Base-by-base conservation (phyloP, 2,113 vertebrate genomes). In the Condylura cristata region DNA sequence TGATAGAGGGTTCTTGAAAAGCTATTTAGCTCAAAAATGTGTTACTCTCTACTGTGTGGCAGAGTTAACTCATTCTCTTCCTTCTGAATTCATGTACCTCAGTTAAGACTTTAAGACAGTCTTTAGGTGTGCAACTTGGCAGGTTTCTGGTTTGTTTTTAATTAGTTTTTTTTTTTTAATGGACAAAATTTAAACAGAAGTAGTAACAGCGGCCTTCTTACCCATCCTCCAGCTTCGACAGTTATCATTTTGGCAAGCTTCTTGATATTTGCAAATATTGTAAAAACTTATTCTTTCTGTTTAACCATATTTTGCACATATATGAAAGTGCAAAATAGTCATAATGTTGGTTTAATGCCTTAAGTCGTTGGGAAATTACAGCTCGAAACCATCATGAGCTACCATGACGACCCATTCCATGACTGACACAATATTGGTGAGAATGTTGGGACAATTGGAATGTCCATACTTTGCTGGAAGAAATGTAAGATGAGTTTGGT, bases 141-240 rank as follows among this genome's bases (percentile, higher is more conserved):
- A 92, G 60, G 11, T 41, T 85, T 90, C 39, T 75, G n/a, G 46
- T 70, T 83, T 87, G 24, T 61, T 90, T 92, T 53, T 63, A 60
- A 78, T 26, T 48, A 48, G 46, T 48, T 48, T 48, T 81, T 90
- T 61, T 41, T 65, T 58, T 41, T 70, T 22, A 76, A 46, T 66
- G 4, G 11, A 75, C 39, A 48, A 58, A 74, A 4, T 80, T 84
- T 86, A 91, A 78, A 61, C 53, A 81, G 6, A 81, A 63, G 20
- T 84, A 66, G 32, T 88, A 66, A 75, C 48, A 74, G 1, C 60
- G 48, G 17, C 65, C 56, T 90, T 18, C 17, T 56, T 61, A 17
- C 12, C 85, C 6, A 26, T 80, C 24, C 18, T 24, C 16, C 46
- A 53, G 39, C 60, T 72, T 88, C 39, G 8, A 44, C 2, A n/a